phyloP scores from a whole-genome alignment of 2,797 vertebrate species.

The Apogon hyalosoma region DNA sequence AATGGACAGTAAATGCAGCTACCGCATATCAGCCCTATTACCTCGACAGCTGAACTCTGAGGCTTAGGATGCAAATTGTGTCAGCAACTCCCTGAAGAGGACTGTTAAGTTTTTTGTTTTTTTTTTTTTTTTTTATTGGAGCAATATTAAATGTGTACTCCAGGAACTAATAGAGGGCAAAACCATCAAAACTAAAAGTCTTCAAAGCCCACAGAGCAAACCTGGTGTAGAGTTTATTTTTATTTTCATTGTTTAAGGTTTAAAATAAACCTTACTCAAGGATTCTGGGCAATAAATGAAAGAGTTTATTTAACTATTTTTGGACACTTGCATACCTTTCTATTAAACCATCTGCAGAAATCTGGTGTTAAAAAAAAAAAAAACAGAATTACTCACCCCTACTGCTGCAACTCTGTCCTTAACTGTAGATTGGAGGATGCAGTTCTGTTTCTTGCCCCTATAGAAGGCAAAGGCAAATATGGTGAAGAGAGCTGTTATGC shows the following conservation, averaged over 20 bases:
- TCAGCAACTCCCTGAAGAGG: constrained; percentile 45
- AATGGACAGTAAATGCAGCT: constrained; percentile 23
- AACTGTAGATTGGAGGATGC: too few species aligned
- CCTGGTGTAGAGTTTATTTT: constrained; percentile 2
- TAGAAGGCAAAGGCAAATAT: too few species aligned
- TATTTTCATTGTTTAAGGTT: constrained; percentile 14
- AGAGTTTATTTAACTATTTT: neutral
- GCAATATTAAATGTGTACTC: constrained; percentile 40
- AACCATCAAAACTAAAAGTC: constrained; percentile 55
- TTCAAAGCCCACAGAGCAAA: constrained; percentile 15
- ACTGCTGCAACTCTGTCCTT: too few species aligned
- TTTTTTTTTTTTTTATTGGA: constrained; percentile 37
- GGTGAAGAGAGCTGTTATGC: too few species aligned
- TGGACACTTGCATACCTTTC: constrained; percentile 12
- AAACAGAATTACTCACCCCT: too few species aligned
- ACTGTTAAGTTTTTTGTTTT: constrained; percentile 40
- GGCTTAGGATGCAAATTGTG: constrained; percentile 42
- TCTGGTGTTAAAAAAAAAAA: too few species aligned
- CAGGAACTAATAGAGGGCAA: constrained; percentile 57
- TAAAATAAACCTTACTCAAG: constrained; percentile 22
- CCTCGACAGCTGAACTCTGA: constrained; percentile 49
- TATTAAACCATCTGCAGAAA: neutral
- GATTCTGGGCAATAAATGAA: constrained; percentile 17
- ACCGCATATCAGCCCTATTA: constrained; percentile 32
- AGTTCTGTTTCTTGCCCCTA: too few species aligned